Conservation (phyloP, 2,888 invertebrate genomes). For the Dysmachus trigonus region DNA sequence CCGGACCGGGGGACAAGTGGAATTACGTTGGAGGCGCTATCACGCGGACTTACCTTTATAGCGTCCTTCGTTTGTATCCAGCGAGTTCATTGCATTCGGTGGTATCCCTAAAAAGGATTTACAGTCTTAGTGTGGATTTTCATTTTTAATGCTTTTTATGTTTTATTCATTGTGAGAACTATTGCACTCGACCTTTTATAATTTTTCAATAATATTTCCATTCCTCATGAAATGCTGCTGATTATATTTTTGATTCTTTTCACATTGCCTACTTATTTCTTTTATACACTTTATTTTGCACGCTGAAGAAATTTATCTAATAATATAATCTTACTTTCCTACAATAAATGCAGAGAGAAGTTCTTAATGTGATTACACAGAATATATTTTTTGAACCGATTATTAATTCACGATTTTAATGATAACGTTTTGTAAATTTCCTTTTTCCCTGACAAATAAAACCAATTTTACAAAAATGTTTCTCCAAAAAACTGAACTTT, state of each 20-base stretch:
- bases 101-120: slow-evolving; percentile 60
- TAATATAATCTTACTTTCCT: too few relatives aligned
- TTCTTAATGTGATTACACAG: too few relatives aligned
- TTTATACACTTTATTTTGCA: too few relatives aligned
- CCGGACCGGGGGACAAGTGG: neutral
- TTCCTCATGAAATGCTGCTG: neutral
- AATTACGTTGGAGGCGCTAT: slow-evolving; percentile 21
- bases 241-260: neutral
- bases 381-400: too few relatives aligned
- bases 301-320: too few relatives aligned
- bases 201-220: slow-evolving; percentile 1
- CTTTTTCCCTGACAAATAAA: too few relatives aligned
- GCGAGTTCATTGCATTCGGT: slow-evolving; percentile 62
- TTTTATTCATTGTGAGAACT: slow-evolving; percentile 37
- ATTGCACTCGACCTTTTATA: neutral
- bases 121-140: slow-evolving; percentile 28
- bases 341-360: too few relatives aligned
- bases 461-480: too few relatives aligned
- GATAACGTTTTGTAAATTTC: too few relatives aligned
- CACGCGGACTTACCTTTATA: slow-evolving; percentile 59
- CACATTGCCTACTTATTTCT: neutral
- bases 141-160: slow-evolving; percentile 36
- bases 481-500: too few relatives aligned
- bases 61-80: slow-evolving; percentile 61
- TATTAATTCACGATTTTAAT: too few relatives aligned